Evolutionary conservation across 2,113 vertebrate species (phyloP), one percentile per base, ranked within the genome.

Genomic region (Vulpes ferrilata): DNA sequence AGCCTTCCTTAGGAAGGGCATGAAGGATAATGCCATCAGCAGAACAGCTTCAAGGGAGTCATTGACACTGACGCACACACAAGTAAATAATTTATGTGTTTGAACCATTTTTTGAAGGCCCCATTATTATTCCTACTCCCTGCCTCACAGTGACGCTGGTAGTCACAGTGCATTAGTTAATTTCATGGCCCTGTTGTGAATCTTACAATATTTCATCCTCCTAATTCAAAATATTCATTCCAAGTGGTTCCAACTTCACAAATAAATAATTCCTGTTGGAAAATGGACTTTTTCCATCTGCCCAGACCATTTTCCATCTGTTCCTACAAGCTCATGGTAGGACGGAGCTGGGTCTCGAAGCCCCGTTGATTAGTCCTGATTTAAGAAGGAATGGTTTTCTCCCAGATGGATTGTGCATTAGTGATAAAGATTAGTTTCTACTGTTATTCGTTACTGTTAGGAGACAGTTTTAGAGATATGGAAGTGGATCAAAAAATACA

Each of bases 211-310:
- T 98, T 98, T 98, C 97, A 98, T 96, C 88, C 79, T 90, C 95
- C 94, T 95, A 97, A 97, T 92, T 96, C 95, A 91, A 98, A 98
- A 98, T 97, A 98, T 93, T 96, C 98, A 95, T 95, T 98, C 96
- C 92, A 95, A 97, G 96, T 94, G 94, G 82, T 95, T 98, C 97
- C 90, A 98, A 97, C 90, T 97, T 97, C 88, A 96, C 97, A 97
- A 97, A 97, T 98, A 98, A 98, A 98, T 98, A 98, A 97, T 98
- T 98, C 88, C 93, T 98, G 92, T 96, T 95, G 93, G 95, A 96
- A 97, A 97, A 96, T 97, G 90, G 93, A 96, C 88, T 97, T 98
- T 97, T 98, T 97, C 98, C 97, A 97, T 98, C 98, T 98, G 98
- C 95, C 96, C 60, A 83, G 84, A 87, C 97, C 97, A 98, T 98